Base-by-base conservation (phyloP, 2,113 vertebrate genomes). In the Coptodon bakossiorum region DNA sequence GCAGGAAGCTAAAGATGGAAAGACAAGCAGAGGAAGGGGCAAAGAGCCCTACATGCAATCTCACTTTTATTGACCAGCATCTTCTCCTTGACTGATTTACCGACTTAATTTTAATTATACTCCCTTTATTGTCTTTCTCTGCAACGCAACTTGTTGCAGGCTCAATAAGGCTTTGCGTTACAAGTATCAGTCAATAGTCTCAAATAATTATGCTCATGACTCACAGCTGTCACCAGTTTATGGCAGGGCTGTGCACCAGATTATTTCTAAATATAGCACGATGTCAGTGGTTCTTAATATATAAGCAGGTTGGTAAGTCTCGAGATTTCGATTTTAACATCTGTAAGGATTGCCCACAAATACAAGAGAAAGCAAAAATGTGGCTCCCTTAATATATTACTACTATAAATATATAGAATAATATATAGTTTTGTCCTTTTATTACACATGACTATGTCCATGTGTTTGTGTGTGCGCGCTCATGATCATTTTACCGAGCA, bases 201-300 rank as follows among this genome's bases (percentile, higher is more conserved):
- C 80, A 87, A 92, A 90, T 89, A 93, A 88, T 87, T 90, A 81
- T 6, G 40, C 54, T 83, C 90, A 84, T 90, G 88, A 93, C 90
- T 93, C 89, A 91, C 56, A 88, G 81, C 87, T 88, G 92, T 91
- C 87, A 81, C 86, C 81, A 80, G 81, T 89, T 93, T 92, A 92
- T 82, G 50, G 90, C 31, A 84, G 76, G 84, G 80, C 90, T 80
- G 52, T 86, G 50, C 59, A 90, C 76, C 86, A 88, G 59, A 93
- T 79, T 87, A 57, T 86, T 61, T 92, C 90, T 92, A 92, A 94
- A 91, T 88, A 90, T 92, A 91, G 91, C 50, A 27, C 79, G 80
- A 79, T 79, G 82, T 92, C 82, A 85, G 48, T 13, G 76, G 73
- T 80, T 79, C 81, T 59, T 80, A 45, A 81, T 88, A 80, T 76